Percentiles rank a stretch among this genome's conserved stretches.
Evolutionary conservation across 2,888 invertebrate species (phyloP).

Genomic region (Catocala fraxini): DNA sequence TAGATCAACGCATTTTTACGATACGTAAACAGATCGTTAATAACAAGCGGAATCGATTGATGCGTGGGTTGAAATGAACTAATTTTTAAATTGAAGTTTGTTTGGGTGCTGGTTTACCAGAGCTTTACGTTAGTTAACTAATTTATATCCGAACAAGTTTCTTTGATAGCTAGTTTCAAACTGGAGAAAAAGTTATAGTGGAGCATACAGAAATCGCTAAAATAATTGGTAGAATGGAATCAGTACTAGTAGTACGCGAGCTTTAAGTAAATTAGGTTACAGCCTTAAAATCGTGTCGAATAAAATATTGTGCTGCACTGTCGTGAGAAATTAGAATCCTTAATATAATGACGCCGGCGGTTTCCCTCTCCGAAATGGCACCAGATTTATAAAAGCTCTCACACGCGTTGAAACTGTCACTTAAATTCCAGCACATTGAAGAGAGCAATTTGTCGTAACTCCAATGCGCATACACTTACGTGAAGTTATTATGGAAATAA

Average conservation of each 20-base stretch:
- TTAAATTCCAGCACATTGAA: conserved; percentile 40
- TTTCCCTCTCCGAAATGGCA: conserved; percentile 44
- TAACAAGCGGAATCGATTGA: conserved; percentile 21
- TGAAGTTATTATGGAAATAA: conserved; percentile 42
- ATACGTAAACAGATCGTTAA: conserved; percentile 52
- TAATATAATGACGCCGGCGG: conserved; percentile 36
- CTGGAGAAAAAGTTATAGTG: conserved; percentile 6
- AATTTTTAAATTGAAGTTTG: conserved; percentile 22
- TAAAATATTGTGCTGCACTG: conserved; percentile 28
- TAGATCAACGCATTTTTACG: conserved; percentile 45
- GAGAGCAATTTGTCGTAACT: conserved; percentile 40
- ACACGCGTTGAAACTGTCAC: conserved; percentile 26
- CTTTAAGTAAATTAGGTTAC: conserved; percentile 47
- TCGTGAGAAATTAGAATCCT: conserved; percentile 44
- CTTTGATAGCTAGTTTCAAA: conserved; percentile 28
- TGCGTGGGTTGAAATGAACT: conserved; percentile 30
- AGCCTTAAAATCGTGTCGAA: conserved; percentile 53
- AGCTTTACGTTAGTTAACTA: conserved; percentile 10
- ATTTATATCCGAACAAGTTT: conserved; percentile 27
- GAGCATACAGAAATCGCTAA: conserved; percentile 18
- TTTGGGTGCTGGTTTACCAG: conserved; percentile 6
- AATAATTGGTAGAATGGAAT: conserved; percentile 22
- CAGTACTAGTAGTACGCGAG: conserved; percentile 22
- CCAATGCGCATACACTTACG: conserved; percentile 32
- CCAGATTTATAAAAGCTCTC: conserved; percentile 39